These are phyloP conservation scores for Petroica traversi DNA, from an alignment of 2,113 vertebrate species.

Conservation along the genomic window DNA sequence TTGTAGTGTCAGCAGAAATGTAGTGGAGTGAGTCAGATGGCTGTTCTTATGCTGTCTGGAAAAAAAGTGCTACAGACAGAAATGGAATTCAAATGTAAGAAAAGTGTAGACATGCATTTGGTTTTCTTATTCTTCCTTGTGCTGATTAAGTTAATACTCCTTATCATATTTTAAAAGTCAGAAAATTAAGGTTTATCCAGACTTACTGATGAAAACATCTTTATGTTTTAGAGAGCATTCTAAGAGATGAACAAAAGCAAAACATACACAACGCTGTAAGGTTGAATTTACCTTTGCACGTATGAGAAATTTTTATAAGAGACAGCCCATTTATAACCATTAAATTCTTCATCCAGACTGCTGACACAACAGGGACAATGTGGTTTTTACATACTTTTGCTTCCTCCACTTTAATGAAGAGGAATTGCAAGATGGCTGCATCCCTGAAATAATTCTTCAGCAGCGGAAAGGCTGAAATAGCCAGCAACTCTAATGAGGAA, in stretches of 20 bases:
- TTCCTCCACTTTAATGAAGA: slow-evolving; percentile 62
- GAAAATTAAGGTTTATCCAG: too few species aligned
- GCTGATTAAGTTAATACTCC: neutral
- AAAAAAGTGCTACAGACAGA: neutral
- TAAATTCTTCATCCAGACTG: slow-evolving; percentile 15
- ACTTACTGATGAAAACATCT: too few species aligned
- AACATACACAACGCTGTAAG: neutral
- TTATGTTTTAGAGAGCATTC: neutral
- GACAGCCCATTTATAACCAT: slow-evolving; percentile 41
- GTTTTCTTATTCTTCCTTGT: neutral
- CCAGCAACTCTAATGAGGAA: slow-evolving; percentile 52
- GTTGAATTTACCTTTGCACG: neutral
- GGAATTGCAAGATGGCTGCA: slow-evolving; percentile 37
- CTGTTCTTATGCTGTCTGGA: neutral
- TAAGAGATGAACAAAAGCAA: neutral
- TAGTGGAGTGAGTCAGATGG: neutral
- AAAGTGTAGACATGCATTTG: neutral
- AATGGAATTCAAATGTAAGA: neutral
- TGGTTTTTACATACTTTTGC: slow-evolving; percentile 57
- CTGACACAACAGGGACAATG: slow-evolving; percentile 53
- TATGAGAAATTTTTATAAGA: neutral
- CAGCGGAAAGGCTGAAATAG: neutral
- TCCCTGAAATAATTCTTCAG: slow-evolving; percentile 50
- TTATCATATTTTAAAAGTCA: neutral
- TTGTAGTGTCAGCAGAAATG: neutral